Conservation (phyloP, 2,888 invertebrate genomes). For the Aricia artaxerxes region DNA sequence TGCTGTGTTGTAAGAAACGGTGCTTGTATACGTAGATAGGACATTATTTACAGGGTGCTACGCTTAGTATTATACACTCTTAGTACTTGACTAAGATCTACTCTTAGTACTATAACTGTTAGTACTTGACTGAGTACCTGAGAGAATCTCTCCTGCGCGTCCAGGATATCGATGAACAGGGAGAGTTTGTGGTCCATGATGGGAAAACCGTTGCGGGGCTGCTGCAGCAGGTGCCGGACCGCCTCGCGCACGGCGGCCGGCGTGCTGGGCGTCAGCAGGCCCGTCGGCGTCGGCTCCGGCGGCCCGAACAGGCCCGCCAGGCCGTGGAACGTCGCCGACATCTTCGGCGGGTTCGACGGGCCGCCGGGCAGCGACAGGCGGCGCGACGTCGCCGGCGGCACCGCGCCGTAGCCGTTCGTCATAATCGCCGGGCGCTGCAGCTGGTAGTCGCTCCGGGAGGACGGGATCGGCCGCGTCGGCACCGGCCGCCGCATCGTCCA, state of each 20-base stretch:
- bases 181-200: slow-evolving; percentile 89
- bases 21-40: too few relatives aligned
- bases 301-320: slow-evolving; percentile 64
- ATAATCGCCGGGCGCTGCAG: slow-evolving; percentile 78
- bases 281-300: slow-evolving; percentile 53
- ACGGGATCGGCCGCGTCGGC: slow-evolving; percentile 67
- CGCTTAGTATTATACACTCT: too few relatives aligned
- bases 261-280: slow-evolving; percentile 75
- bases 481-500: slow-evolving; percentile 73
- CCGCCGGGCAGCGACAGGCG: slow-evolving; percentile 79
- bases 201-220: slow-evolving; percentile 87
- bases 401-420: slow-evolving; percentile 75
- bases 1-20: too few relatives aligned
- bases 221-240: slow-evolving; percentile 83
- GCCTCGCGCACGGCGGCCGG: slow-evolving; percentile 85
- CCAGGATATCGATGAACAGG: slow-evolving; percentile 90
- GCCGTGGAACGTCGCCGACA: slow-evolving; percentile 83
- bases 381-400: slow-evolving; percentile 74
- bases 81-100: too few relatives aligned
- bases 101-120: too few relatives aligned
- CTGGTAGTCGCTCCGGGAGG: slow-evolving; percentile 83
- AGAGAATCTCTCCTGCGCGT: slow-evolving; percentile 89
- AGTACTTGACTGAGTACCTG: slow-evolving; percentile 77
- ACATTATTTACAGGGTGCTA: too few relatives aligned
- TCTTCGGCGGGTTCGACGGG: slow-evolving; percentile 76